Conservation (phyloP, 1,140 invertebrate genomes). For the Platyura marginata region DNA sequence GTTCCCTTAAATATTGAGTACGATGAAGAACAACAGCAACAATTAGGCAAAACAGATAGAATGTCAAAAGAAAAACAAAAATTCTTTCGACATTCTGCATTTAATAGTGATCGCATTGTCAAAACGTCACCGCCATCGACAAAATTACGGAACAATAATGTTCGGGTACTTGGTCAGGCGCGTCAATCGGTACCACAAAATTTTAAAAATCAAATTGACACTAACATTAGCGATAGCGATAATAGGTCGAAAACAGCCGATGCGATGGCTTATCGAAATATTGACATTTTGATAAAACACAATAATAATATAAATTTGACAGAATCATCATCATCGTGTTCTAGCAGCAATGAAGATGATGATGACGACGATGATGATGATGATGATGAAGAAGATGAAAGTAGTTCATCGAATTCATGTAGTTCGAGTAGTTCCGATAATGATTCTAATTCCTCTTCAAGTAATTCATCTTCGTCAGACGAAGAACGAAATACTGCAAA, state of each 20-base stretch:
- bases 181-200: neutral
- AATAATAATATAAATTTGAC: too few species aligned
- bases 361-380: slow-evolving; percentile 16
- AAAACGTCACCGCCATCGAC: slow-evolving; percentile 4
- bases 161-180: neutral
- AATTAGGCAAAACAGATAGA: slow-evolving; percentile 38
- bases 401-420: slow-evolving; percentile 19
- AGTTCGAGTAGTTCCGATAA: slow-evolving; percentile 26
- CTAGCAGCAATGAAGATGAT: slow-evolving; percentile 23
- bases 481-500: slow-evolving; percentile 9
- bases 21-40: slow-evolving; percentile 5
- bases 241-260: too few species aligned
- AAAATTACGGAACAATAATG: neutral
- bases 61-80: slow-evolving; percentile 75
- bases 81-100: slow-evolving; percentile 59
- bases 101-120: slow-evolving; percentile 28
- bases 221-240: too few species aligned
- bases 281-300: neutral
- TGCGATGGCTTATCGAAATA: neutral
- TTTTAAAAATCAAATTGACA: neutral
- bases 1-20: neutral
- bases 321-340: slow-evolving; percentile 12
- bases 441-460: slow-evolving; percentile 16
- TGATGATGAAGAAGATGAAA: slow-evolving; percentile 18
- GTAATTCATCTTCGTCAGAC: slow-evolving; percentile 18